Evolutionary conservation across 2,888 invertebrate species (phyloP).

Genomic region (Chesias legatella): DNA sequence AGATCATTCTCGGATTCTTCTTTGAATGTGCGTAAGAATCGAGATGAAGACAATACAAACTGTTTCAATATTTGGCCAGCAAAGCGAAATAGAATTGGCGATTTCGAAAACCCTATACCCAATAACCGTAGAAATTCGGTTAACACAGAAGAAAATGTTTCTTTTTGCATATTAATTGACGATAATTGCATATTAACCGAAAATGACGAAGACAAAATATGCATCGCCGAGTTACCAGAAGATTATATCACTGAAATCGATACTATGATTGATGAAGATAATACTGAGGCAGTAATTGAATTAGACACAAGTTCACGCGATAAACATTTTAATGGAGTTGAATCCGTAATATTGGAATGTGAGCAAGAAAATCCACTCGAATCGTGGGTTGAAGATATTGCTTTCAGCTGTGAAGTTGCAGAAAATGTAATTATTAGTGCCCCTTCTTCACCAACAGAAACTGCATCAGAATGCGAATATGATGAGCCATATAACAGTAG

Average conservation of each 20-base stretch:
- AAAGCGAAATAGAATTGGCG: conserved; percentile 50
- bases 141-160: conserved; percentile 62
- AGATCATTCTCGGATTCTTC: conserved; percentile 68
- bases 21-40: conserved; percentile 36
- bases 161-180: conserved; percentile 68
- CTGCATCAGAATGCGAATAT: conserved; percentile 34
- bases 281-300: conserved; percentile 6
- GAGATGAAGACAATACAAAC: conserved; percentile 30
- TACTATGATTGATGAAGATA: conserved; percentile 28
- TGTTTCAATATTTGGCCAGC: conserved; percentile 36
- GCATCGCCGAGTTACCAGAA: conserved; percentile 52
- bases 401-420: no score
- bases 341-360: conserved; percentile 35
- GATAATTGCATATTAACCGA: conserved; percentile 62
- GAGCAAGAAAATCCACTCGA: conserved; percentile 47
- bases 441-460: conserved; percentile 44
- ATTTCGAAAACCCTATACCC: conserved; percentile 44
- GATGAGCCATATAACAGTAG: conserved; percentile 34
- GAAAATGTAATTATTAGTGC: conserved; percentile 58
- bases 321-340: conserved; percentile 34
- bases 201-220: conserved; percentile 56
- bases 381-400: conserved; percentile 70
- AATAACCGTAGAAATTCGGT: conserved; percentile 65
- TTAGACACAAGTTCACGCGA: conserved; percentile 13
- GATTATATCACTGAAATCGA: conserved; percentile 40